phyloP scores from a whole-genome alignment of 37 sponge, comb jelly and placozoan genomes.

The Chondrilla cf. caribensis region DNA sequence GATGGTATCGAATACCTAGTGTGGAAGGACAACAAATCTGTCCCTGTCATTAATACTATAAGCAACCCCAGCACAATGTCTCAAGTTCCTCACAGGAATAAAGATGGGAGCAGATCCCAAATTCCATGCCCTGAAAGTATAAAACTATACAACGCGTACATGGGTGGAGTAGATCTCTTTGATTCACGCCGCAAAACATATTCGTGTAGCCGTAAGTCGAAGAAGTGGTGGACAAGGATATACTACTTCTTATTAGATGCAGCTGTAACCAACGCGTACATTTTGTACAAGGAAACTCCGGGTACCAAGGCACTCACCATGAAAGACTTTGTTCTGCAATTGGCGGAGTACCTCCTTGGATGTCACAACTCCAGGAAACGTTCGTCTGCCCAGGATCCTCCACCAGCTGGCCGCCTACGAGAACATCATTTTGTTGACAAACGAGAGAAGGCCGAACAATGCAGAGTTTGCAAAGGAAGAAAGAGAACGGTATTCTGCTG shows the following conservation, averaged over 20 bases:
- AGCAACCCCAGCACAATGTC: background rate
- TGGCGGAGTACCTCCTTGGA: background rate
- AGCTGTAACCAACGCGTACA: background rate
- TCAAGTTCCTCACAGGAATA: background rate
- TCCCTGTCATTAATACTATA: background rate
- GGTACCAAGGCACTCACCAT: background rate
- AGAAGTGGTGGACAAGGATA: conserved; percentile 5
- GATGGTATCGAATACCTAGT: background rate
- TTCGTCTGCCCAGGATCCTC: background rate
- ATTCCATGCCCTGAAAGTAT: conserved; percentile 5
- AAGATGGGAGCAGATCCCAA: background rate
- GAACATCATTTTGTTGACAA: background rate
- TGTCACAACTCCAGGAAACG: background rate
- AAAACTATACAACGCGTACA: background rate
- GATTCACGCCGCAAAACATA: conserved; percentile 8
- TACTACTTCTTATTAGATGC: background rate
- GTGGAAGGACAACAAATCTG: conserved; percentile 7
- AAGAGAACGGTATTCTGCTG: background rate
- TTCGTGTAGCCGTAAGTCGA: background rate
- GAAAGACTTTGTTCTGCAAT: background rate
- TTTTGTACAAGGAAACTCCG: conserved; percentile 1
- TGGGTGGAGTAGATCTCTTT: conserved; percentile 30
- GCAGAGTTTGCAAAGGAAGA: background rate
- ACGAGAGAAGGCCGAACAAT: background rate
- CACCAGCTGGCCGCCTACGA: background rate